Base-by-base conservation (phyloP, 2,888 invertebrate genomes). In the Phasia obesa region DNA sequence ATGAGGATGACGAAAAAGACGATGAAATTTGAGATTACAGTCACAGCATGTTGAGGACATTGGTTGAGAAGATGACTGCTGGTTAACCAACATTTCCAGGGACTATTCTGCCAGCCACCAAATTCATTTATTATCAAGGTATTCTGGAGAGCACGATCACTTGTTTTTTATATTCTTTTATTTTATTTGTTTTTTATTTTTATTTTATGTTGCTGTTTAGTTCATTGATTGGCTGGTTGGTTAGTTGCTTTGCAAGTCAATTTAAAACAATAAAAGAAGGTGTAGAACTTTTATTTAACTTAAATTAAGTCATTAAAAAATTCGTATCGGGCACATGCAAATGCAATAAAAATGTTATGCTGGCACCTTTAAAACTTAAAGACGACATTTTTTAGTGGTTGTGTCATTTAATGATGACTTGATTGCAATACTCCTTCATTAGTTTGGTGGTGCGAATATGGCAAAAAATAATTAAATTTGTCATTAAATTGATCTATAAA, bases 271-370 rank as follows among this genome's bases (percentile, higher is more conserved):
- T 88, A 88, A 89, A 88, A 86, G 88, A 89, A 89, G 88, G 88
- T 88, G 88, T 88, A 88, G 87, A 87, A 89, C 88, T 89, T 88
- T 88, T 89, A 88, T 89, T 87, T 86, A 87, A 89, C 88, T 88
- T 89, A 89, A 89, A 89, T 89, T 89, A 89, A 89, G 89, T 89
- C 89, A 89, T 89, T 89, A 89, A 89, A 70, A 89, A 89, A 88
- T 67, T 83, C 44, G 55, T 73, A 59, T 67, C 79, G 76, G 79
- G 67, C 71, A 83, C 83, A 83, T 83, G 79, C 79, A 83, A 78
- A 65, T 60, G 4, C 38, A 57, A 71, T 49, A 49, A 79, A 57
- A 57, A 23, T 49, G 21, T 44, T 35, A 15, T 21, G 42, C n/a
- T 62, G 76, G 67, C 60, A 69, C 31, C 44, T 62, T 62, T 62